These are phyloP conservation scores for Petaurus breviceps DNA, from an alignment of 2,113 vertebrate species.

Conservation along the genomic window DNA sequence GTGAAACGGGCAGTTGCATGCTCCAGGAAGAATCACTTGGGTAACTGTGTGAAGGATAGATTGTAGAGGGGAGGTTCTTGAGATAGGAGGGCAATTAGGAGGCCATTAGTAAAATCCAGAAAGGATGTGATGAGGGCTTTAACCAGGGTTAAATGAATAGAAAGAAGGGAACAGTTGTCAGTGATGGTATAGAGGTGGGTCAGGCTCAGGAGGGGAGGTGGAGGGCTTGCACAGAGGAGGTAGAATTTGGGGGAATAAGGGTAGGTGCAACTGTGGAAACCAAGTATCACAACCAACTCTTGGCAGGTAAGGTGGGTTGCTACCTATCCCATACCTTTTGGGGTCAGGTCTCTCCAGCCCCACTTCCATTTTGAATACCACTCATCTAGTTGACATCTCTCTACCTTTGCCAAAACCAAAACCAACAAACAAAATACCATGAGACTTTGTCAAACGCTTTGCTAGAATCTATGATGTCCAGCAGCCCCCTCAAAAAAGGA, in stretches of 20 bases:
- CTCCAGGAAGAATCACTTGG: not conserved
- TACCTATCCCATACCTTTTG: not conserved
- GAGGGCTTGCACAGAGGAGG: not conserved
- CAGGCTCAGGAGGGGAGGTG: not conserved
- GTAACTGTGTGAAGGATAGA: not conserved
- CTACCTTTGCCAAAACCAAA: not conserved
- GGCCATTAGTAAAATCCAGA: not conserved
- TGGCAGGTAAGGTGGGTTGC: too few relatives aligned
- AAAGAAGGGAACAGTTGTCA: not conserved
- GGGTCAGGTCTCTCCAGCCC: not conserved
- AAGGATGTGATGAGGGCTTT: not conserved
- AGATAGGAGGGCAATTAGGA: not conserved
- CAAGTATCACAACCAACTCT: not conserved
- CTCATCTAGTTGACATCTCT: not conserved
- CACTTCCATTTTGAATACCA: not conserved
- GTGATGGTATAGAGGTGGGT: not conserved
- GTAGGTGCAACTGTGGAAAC: too few relatives aligned
- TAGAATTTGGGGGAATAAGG: too few relatives aligned
- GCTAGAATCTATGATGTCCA: not conserved
- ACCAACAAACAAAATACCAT: too few relatives aligned
- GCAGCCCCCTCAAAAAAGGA: not conserved
- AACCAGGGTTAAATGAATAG: not conserved
- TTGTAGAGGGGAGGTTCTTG: not conserved
- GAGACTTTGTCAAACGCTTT: not conserved
- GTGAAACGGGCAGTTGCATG: not conserved